Conservation (phyloP, 2,113 vertebrate species). For the Dermatemys mawii region DNA sequence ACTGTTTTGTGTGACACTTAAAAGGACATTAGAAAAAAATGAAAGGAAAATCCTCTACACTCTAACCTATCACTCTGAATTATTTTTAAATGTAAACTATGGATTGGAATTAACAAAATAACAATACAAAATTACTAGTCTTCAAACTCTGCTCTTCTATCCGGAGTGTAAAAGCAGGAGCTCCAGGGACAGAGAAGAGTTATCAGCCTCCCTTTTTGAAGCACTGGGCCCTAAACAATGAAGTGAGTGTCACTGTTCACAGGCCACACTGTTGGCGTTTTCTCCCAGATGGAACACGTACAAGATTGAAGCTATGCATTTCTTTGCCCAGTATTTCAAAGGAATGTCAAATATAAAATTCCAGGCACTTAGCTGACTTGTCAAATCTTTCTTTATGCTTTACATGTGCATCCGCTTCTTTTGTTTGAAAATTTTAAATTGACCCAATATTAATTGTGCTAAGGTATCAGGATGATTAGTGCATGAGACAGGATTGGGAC, state of each 20-base stretch:
- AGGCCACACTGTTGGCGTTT: background rate
- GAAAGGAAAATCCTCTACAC: background rate
- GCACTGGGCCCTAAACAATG: background rate
- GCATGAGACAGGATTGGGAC: no score
- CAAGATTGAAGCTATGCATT: background rate
- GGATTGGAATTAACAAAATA: background rate
- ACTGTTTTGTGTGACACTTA: background rate
- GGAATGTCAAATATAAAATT: background rate
- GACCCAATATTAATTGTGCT: background rate
- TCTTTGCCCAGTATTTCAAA: background rate
- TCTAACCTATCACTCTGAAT: background rate
- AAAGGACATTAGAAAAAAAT: background rate
- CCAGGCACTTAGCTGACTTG: background rate
- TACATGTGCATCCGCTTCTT: background rate
- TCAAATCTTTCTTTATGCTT: background rate
- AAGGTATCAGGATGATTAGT: background rate
- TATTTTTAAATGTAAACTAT: background rate
- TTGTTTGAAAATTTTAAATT: background rate
- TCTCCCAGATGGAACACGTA: background rate
- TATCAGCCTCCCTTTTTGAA: background rate
- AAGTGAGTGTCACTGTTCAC: background rate
- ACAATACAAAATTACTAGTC: background rate
- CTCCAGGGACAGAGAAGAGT: background rate
- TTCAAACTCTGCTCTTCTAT: background rate
- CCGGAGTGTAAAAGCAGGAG: background rate